Conservation (phyloP, 2,888 invertebrate genomes). For the Agrotis ipsilon region DNA sequence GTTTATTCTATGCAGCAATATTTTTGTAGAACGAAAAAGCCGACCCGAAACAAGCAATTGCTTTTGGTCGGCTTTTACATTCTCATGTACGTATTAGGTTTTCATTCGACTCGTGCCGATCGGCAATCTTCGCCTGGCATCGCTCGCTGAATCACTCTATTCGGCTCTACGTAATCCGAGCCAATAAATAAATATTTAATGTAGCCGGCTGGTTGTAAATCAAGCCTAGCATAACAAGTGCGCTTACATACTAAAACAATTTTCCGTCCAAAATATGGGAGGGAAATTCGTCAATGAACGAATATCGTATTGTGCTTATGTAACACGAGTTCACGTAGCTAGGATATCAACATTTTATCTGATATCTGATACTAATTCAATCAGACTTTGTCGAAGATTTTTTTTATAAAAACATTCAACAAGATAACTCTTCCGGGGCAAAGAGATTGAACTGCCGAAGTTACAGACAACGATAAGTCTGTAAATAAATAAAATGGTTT, state of each 20-base stretch:
- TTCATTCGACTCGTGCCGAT: not conserved
- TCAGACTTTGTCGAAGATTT: conserved; percentile 21
- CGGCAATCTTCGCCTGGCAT: not conserved
- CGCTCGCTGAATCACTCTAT: not conserved
- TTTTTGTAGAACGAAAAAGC: not conserved
- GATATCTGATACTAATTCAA: conserved; percentile 55
- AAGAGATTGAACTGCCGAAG: not conserved
- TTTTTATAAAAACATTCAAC: conserved; percentile 14
- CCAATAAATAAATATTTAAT: no score
- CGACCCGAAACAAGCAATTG: not conserved
- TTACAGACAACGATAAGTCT: conserved; percentile 1
- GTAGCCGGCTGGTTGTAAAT: no score
- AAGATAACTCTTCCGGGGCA: conserved; percentile 15
- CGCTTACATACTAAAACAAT: no score
- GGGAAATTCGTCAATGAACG: conserved; percentile 27
- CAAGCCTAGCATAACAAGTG: no score
- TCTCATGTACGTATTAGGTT: not conserved
- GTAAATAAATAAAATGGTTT: conserved; percentile 17
- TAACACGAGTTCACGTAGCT: not conserved
- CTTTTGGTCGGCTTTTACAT: no score
- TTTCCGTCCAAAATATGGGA: conserved; percentile 12
- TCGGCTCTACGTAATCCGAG: not conserved
- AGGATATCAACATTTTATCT: conserved; percentile 43
- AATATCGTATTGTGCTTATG: conserved; percentile 9
- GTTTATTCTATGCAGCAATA: no score